phyloP scores from a whole-genome alignment of 1,140 invertebrate species.

The Temnothorax nylanderi region DNA sequence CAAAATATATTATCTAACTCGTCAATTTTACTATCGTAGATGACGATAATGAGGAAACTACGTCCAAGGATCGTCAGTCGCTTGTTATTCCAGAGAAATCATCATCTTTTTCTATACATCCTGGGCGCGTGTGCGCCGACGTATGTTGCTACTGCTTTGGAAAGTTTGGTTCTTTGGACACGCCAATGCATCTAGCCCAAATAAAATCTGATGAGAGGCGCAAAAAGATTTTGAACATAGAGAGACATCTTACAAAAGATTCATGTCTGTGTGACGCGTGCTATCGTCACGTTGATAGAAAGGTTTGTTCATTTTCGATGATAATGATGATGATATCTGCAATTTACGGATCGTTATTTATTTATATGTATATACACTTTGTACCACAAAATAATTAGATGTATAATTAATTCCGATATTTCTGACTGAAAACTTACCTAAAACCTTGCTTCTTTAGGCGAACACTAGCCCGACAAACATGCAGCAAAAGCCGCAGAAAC shows the following conservation, averaged over 20 bases:
- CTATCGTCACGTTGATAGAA: conserved; percentile 93
- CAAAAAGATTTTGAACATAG: conserved; percentile 91
- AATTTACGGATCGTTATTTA: neutral
- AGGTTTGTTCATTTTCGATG: conserved; percentile 84
- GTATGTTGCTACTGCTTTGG: conserved; percentile 94
- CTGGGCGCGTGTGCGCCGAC: conserved; percentile 91
- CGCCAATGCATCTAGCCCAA: conserved; percentile 94
- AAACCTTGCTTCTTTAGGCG: conserved; percentile 71
- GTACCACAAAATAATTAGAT: no score
- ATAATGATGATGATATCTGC: neutral
- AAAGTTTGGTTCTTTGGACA: conserved; percentile 94
- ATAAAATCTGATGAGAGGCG: conserved; percentile 92
- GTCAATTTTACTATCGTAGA: conserved; percentile 76
- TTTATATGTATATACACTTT: no score
- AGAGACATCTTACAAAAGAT: conserved; percentile 91
- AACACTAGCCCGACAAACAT: conserved; percentile 83
- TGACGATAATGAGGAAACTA: conserved; percentile 85
- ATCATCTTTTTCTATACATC: conserved; percentile 94
- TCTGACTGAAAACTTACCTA: neutral
- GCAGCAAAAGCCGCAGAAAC: conserved; percentile 82
- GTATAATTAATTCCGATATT: conserved; percentile 14
- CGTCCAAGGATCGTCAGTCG: conserved; percentile 86
- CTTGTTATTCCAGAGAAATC: conserved; percentile 94
- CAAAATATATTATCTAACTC: neutral
- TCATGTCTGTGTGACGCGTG: conserved; percentile 94